These are phyloP conservation scores for Pangasianodon gigas DNA, from an alignment of 2,113 vertebrate genomes.

Conservation along the genomic window DNA sequence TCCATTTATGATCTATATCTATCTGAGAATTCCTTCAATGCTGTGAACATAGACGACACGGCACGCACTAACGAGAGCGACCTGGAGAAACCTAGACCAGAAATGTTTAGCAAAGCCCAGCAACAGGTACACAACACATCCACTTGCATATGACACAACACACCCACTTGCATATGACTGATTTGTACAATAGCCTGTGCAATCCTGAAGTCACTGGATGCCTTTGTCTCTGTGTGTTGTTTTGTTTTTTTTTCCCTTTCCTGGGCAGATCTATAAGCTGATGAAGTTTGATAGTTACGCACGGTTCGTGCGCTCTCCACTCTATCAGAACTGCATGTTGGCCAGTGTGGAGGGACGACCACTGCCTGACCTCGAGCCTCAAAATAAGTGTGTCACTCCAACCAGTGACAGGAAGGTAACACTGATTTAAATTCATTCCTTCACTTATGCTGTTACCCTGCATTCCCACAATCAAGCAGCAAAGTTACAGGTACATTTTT, in stretches of 20 bases:
- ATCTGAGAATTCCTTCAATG: conserved; percentile 77
- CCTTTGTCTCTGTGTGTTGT: too few relatives aligned
- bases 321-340: conserved; percentile 70
- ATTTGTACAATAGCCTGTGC: background rate
- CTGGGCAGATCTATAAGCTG: conserved; percentile 58
- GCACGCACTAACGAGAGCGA: conserved; percentile 79
- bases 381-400: conserved; percentile 24
- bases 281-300: conserved; percentile 63
- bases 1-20: conserved; percentile 81
- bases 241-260: background rate
- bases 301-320: conserved; percentile 51
- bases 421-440: background rate
- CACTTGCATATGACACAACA: background rate
- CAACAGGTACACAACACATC: conserved; percentile 71
- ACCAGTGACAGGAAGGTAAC: conserved; percentile 37
- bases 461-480: background rate
- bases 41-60: conserved; percentile 83
- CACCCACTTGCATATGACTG: background rate
- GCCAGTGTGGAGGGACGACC: conserved; percentile 80
- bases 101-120: conserved; percentile 82
- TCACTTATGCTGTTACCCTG: background rate
- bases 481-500: background rate
- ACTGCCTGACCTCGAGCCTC: conserved; percentile 66
- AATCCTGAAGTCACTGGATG: background rate
- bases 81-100: conserved; percentile 74